Base-by-base conservation (phyloP, 2,888 invertebrate genomes). In the Pycnomerus fuliginosus region DNA sequence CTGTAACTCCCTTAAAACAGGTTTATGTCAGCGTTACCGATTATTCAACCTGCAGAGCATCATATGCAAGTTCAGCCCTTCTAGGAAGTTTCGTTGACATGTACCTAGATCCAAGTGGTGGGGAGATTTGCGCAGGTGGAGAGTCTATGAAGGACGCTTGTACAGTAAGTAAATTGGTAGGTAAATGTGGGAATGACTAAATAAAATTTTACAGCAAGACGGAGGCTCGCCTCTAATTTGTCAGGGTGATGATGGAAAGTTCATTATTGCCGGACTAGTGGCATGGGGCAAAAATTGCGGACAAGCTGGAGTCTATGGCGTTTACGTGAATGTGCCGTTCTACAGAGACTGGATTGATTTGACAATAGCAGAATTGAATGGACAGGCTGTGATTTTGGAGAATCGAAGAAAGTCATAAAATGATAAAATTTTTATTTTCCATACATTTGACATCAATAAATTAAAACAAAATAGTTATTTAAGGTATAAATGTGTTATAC, bases 261-360 rank as follows among this genome's bases (percentile, higher is more conserved):
- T 79, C 76, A 74, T 75, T 38, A 74, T 85, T 1, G 80, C 80
- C 3, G 87, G 87, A 0, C 67, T 87, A 48, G 87, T 87, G 1
- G 73, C 84, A 14, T 87, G 86, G 86, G 86, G 87, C 0, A 80
- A 87, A 22, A 83, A 83, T 30, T 87, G 87, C 53, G 90, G 85
- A 0, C 75, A 72, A 51, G 69, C 79, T 1, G 82, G 82, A 43
- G 80, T 89, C 3, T 85, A 88, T 0, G 90, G 84, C 0, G 88
- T 86, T 12, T 90, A 90, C 62, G 84, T 86, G 14, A 87, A 87
- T 61, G 77, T 90, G 1, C 80, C 80, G 3, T 80, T 77, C 14
- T 81, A 82, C 52, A 40, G 42, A 30, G 38, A 36, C 10, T 62
- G 58, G 58, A 56, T 60, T 20, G 50, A 58, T 20, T n/a, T n/a